Evolutionary conservation across 2,797 vertebrate genomes (phyloP).

Genomic region (Tapera naevia): DNA sequence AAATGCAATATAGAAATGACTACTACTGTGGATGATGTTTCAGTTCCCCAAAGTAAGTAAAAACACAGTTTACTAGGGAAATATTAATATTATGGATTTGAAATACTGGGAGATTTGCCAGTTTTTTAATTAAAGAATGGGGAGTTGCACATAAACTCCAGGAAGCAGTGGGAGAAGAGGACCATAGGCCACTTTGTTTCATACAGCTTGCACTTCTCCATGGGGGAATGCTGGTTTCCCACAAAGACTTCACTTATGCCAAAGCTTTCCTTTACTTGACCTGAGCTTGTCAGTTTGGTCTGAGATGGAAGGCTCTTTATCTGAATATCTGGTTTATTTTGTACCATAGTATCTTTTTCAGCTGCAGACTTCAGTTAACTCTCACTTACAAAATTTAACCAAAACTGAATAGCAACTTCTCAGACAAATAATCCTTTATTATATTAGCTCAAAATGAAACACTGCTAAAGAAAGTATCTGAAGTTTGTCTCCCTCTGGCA

Average conservation of each 20-base stretch:
- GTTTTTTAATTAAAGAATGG: background rate
- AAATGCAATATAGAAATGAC: background rate
- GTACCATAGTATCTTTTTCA: background rate
- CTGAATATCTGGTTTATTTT: background rate
- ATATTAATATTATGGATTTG: background rate
- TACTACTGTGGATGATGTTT: background rate
- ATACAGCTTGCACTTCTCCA: background rate
- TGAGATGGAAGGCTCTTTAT: background rate
- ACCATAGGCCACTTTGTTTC: fast-evolving
- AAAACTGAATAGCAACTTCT: background rate
- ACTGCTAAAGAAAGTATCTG: background rate
- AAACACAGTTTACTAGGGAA: background rate
- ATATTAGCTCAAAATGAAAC: background rate
- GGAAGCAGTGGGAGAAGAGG: background rate
- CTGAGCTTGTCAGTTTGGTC: background rate
- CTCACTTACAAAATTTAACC: background rate
- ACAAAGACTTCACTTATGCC: background rate
- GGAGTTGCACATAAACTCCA: background rate
- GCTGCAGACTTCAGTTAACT: background rate
- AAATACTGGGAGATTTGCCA: background rate
- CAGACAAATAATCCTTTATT: background rate
- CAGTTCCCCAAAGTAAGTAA: background rate
- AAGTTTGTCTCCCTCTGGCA: background rate
- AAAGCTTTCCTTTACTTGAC: background rate
- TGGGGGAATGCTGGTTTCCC: background rate